Evolutionary conservation across 2,113 vertebrate species (phyloP).

Genomic region (Myodes glareolus): DNA sequence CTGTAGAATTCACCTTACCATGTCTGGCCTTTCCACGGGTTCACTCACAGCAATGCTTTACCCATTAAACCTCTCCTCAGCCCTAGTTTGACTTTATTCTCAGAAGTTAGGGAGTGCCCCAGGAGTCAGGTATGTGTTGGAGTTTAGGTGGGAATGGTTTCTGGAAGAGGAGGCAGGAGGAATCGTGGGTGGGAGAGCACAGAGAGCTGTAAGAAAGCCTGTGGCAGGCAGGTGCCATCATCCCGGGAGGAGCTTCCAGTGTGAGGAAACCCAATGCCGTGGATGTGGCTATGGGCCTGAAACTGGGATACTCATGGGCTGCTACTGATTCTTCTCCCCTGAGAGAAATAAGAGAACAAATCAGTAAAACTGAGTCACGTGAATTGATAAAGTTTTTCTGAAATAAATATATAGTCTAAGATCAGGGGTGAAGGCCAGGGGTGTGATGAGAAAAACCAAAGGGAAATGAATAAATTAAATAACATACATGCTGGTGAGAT

Average conservation of each 20-base stretch:
- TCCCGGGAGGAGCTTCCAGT: accelerated
- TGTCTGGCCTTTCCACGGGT: not conserved
- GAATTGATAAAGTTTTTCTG: not conserved
- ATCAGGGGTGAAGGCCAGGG: no score
- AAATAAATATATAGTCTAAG: not conserved
- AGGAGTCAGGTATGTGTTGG: not conserved
- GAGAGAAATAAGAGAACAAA: not conserved
- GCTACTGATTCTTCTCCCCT: not conserved
- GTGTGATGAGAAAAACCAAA: not conserved
- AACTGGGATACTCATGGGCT: accelerated
- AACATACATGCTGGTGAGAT: not conserved
- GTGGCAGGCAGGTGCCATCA: accelerated
- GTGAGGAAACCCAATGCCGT: accelerated
- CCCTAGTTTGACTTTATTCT: not conserved
- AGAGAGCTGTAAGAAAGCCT: not conserved
- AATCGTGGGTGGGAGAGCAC: not conserved
- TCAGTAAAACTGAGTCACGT: not conserved
- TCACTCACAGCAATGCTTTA: no score
- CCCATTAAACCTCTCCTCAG: not conserved
- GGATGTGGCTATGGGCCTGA: accelerated
- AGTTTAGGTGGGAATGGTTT: not conserved
- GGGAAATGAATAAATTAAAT: not conserved
- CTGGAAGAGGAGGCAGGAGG: not conserved
- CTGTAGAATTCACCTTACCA: not conserved
- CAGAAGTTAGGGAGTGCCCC: not conserved